Conservation (phyloP, 2,888 invertebrate genomes). For the Drosophila heteroneura region DNA sequence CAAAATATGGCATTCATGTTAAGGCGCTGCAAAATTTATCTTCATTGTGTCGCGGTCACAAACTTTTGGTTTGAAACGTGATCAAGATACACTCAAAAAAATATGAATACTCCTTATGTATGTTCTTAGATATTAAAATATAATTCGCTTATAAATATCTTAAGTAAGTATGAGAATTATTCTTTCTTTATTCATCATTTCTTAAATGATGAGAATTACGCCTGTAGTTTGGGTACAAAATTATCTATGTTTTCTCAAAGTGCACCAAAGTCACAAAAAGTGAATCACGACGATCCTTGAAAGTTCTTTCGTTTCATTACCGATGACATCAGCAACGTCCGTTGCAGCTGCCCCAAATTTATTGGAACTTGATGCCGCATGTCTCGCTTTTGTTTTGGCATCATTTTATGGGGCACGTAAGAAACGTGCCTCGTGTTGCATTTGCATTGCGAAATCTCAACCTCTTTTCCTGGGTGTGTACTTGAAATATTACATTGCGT, state of each 20-base stretch:
- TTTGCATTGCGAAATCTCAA: conserved; percentile 7
- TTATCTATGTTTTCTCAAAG: neutral
- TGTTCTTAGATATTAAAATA: neutral
- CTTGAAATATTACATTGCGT: conserved; percentile 63
- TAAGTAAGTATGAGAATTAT: neutral
- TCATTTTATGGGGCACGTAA: conserved; percentile 19
- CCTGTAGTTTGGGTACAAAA: neutral
- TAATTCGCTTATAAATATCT: neutral
- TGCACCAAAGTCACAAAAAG: neutral
- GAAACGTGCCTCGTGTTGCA: conserved; percentile 52
- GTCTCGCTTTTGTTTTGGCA: neutral
- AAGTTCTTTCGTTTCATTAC: conserved; percentile 27
- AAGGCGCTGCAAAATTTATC: conserved; percentile 53
- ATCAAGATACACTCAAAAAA: conserved; percentile 40
- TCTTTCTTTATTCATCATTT: neutral
- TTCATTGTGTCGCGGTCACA: conserved; percentile 46
- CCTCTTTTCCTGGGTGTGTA: conserved; percentile 22
- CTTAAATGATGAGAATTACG: neutral
- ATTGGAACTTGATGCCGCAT: conserved; percentile 17
- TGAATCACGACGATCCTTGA: conserved; percentile 52
- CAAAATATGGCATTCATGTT: conserved; percentile 24
- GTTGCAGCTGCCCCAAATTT: conserved; percentile 46
- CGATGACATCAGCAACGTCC: conserved; percentile 63
- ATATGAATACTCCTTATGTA: neutral
- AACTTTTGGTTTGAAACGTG: conserved; percentile 45